Evolutionary conservation across 2,888 invertebrate species (phyloP).

Genomic region (Tholera decimalis): DNA sequence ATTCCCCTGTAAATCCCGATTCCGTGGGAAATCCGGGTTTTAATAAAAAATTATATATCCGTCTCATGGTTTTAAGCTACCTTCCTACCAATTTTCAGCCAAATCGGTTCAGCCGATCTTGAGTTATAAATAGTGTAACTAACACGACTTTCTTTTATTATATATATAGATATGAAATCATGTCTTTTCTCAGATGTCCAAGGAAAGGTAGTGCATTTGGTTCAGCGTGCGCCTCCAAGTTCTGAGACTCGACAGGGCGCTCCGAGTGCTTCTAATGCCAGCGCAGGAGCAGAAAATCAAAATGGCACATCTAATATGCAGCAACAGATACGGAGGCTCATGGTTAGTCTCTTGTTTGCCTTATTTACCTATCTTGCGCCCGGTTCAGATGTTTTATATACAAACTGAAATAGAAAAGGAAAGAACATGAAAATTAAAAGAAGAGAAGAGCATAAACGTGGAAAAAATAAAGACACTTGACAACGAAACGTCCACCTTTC

Average conservation of each 20-base stretch:
- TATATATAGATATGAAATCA: not conserved
- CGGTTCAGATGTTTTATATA: not conserved
- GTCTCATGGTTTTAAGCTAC: too few species aligned
- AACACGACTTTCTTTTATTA: too few species aligned
- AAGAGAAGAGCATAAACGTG: not conserved
- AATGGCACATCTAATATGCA: slow-evolving; percentile 57
- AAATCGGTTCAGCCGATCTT: too few species aligned
- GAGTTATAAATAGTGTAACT: too few species aligned
- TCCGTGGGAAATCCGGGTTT: too few species aligned
- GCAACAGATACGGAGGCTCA: slow-evolving; percentile 72
- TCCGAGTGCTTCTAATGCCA: slow-evolving; percentile 48
- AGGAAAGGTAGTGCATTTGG: slow-evolving; percentile 98
- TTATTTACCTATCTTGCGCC: not conserved
- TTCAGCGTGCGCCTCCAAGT: slow-evolving; percentile 96
- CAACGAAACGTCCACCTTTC: not conserved
- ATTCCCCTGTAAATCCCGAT: too few species aligned
- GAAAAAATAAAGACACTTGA: not conserved
- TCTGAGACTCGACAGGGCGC: slow-evolving; percentile 52
- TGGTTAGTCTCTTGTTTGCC: slow-evolving; percentile 65
- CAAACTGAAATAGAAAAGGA: not conserved
- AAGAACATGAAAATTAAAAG: not conserved
- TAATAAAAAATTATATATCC: too few species aligned
- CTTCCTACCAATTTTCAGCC: too few species aligned
- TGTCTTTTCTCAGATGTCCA: slow-evolving; percentile 93
- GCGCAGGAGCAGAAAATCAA: slow-evolving; percentile 25